Conservation (phyloP, 1,140 invertebrate genomes). For the Probaryconus sp. region DNA sequence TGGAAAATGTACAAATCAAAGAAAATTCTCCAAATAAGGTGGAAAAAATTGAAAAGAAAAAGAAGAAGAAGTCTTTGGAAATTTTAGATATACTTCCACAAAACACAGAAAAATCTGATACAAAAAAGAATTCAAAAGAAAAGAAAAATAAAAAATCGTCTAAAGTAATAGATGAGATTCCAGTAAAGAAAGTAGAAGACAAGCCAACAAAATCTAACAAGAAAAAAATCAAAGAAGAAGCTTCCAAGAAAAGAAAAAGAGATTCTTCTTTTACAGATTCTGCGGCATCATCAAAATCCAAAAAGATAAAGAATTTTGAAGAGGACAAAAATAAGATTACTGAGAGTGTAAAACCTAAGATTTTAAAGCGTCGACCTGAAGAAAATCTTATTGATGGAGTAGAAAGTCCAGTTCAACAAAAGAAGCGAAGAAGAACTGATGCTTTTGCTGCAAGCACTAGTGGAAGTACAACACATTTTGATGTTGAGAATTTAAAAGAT, state of each 20-base stretch:
- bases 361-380: background rate
- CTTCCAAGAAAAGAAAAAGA: no score
- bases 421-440: background rate
- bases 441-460: slow-evolving; percentile 1
- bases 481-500: slow-evolving; percentile 28
- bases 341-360: slow-evolving; percentile 10
- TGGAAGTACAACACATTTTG: slow-evolving; percentile 52
- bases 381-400: background rate
- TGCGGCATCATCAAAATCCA: no score
- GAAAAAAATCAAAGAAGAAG: no score
- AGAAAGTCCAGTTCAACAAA: background rate
- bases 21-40: background rate
- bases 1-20: background rate
- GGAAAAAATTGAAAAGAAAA: background rate
- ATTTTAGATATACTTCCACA: background rate
- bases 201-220: no score
- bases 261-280: background rate
- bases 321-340: background rate
- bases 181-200: no score
- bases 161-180: no score
- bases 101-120: background rate
- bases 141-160: background rate
- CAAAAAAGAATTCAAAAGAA: background rate
- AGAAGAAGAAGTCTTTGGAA: background rate
- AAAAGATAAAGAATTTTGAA: no score